These are phyloP conservation scores for Alethe diademata DNA, from an alignment of 2,113 vertebrate species.

Conservation along the genomic window DNA sequence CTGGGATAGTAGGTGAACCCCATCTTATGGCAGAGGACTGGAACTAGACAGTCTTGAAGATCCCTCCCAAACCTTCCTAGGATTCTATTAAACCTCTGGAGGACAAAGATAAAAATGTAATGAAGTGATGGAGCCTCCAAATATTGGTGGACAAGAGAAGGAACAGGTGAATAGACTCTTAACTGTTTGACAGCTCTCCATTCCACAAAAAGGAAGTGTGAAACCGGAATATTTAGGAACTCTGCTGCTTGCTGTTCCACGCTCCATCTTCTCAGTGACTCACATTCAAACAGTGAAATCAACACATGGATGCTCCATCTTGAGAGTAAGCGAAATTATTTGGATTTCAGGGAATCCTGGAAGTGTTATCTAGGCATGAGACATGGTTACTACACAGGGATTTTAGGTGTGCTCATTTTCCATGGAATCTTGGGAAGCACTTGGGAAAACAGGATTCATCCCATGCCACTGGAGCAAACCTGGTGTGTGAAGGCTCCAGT, in stretches of 20 bases:
- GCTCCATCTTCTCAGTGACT: background rate
- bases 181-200: background rate
- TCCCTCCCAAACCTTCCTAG: background rate
- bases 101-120: background rate
- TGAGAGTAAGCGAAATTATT: background rate
- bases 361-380: background rate
- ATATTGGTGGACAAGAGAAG: background rate
- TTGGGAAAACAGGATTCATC: background rate
- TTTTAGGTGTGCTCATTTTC: background rate
- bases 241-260: background rate
- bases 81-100: background rate
- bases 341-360: no score
- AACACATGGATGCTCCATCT: background rate
- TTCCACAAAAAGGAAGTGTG: background rate
- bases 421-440: background rate
- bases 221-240: background rate
- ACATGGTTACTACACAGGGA: background rate
- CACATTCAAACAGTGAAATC: background rate
- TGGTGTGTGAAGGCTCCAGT: background rate
- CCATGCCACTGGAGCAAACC: background rate
- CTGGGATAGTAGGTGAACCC: background rate
- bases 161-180: background rate
- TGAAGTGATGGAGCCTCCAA: background rate
- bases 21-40: rapidly evolving
- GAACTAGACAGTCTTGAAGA: background rate